Base-by-base conservation (phyloP, 2,113 vertebrate genomes). In the Crotalus viridis region DNA sequence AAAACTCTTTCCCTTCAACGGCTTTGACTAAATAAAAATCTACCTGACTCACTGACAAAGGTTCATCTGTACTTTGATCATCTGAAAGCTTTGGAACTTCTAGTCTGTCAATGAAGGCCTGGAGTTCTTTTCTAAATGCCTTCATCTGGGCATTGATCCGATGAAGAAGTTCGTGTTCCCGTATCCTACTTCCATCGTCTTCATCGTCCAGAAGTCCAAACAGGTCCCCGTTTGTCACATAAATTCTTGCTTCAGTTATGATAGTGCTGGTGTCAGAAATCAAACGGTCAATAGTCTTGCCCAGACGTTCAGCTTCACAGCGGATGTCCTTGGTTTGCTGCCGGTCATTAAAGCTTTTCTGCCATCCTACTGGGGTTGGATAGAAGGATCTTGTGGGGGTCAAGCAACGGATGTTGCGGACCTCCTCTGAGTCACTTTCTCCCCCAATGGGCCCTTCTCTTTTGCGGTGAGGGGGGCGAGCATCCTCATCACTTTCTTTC, bases 131-230 rank as follows among this genome's bases (percentile, higher is more conserved):
- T 97, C 98, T 98, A 97, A 99, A 99, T 51, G 99, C 98, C 96
- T 99, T 99, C 99, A 99, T 99, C 98, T 99, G 99, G 5, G 99
- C 99, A 0, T 99, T 99, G 97, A 99, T 99, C 48, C 99, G 98
- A 97, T 99, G 99, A 81, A 99, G 98, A 93, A 99, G 98, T 98
- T 99, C 99, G 22, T 99, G 99, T 95, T 99, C 99, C 0, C 99
- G 98, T 97, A 99, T 99, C 92, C 99, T 98, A 96, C 98, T 98
- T 93, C 99, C 98, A 24, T 99, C 99, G 0, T 99, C 99, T 56
- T 99, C 99, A 88, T 99, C 99, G 17, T 99, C 99, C 98, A 99
- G 97, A 91, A 99, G 97, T 87, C 98, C 98, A 93, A 99, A 99
- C 94, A 99, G 98, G 96, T 99, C 99, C 85, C 99, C 98, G 0